phyloP scores from a whole-genome alignment of 2,113 vertebrate genomes.

The rat (Rattus norvegicus) region GRCr8 NC_086033.1:30644501-30645000 shows the following conservation, averaged over 20 bases:
- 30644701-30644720: neutral
- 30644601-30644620: neutral
- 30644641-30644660: neutral
- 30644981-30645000: neutral
- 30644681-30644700: neutral
- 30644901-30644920: neutral
- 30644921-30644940: too few species aligned
- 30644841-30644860: neutral
- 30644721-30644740: neutral
- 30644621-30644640: rapidly evolving
- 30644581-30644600: neutral
- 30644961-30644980: neutral
- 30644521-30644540: neutral
- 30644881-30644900: neutral
- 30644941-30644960: neutral
- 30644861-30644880: neutral
- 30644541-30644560: neutral
- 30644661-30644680: neutral
- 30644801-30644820: neutral
- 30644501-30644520: neutral
- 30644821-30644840: neutral
- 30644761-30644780: neutral
- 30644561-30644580: neutral
- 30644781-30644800: neutral
- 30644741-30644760: neutral